Conservation (phyloP, 2,888 invertebrate species). For the Lycia hirtaria region DNA sequence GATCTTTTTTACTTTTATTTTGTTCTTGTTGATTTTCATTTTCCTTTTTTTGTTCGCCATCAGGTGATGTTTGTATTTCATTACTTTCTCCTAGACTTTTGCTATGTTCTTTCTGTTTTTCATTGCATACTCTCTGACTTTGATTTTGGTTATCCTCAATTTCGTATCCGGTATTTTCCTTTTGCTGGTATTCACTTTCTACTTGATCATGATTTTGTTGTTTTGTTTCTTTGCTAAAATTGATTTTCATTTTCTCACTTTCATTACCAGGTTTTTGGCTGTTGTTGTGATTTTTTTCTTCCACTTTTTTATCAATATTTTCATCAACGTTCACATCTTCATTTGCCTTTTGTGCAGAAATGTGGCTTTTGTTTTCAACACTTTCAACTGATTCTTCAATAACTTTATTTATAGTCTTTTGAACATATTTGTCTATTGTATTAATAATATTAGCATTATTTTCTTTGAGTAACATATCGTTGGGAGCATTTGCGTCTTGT, state of each 20-base stretch:
- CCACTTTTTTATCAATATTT: not conserved
- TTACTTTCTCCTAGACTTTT: conserved; percentile 5
- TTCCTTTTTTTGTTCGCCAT: too few species aligned
- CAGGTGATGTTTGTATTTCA: too few species aligned
- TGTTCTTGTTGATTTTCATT: conserved; percentile 6
- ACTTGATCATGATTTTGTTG: not conserved
- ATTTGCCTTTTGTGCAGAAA: not conserved
- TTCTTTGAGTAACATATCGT: conserved; percentile 3
- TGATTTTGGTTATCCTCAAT: not conserved
- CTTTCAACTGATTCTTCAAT: conserved; percentile 16
- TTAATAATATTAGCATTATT: not conserved
- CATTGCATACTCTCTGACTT: conserved; percentile 13
- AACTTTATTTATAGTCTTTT: conserved; percentile 18
- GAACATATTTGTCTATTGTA: conserved; percentile 8
- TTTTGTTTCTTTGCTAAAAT: not conserved
- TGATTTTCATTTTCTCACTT: not conserved
- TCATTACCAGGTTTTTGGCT: not conserved
- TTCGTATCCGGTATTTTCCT: too few species aligned
- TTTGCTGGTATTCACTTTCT: not conserved
- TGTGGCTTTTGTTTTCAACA: not conserved
- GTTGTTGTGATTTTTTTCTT: not conserved
- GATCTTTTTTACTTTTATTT: conserved; percentile 14
- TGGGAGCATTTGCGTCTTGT: not conserved
- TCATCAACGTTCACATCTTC: not conserved
- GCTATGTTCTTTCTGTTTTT: conserved; percentile 16